These are phyloP conservation scores for Dreissena rostriformis DNA, from an alignment of 1,140 invertebrate species.

Conservation along the genomic window DNA sequence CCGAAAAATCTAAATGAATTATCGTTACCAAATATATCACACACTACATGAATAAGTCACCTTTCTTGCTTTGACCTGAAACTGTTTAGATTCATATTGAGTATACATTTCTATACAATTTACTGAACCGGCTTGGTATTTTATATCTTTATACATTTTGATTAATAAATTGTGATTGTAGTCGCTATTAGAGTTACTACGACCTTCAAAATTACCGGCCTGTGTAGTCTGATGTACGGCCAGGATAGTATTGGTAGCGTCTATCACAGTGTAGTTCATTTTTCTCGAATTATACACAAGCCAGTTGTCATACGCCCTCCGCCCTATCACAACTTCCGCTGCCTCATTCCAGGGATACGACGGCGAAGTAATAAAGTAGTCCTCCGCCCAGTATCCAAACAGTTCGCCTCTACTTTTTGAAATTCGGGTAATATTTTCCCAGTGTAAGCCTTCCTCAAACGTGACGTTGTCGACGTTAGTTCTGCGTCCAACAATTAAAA, in stretches of 20 bases:
- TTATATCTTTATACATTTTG: slow-evolving; percentile 56
- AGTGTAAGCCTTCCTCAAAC: slow-evolving; percentile 49
- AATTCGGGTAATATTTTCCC: slow-evolving; percentile 38
- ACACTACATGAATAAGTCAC: slow-evolving; percentile 24
- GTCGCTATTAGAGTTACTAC: slow-evolving; percentile 43
- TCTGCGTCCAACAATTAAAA: too few species aligned
- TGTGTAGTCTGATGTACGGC: too few species aligned
- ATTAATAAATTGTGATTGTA: slow-evolving; percentile 59
- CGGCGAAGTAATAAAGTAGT: slow-evolving; percentile 66
- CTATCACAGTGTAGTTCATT: slow-evolving; percentile 60
- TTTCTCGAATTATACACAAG: slow-evolving; percentile 58
- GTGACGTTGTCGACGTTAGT: too few species aligned
- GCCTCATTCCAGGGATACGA: slow-evolving; percentile 65
- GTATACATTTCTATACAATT: slow-evolving; percentile 35
- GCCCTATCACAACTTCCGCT: slow-evolving; percentile 69
- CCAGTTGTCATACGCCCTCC: too few species aligned
- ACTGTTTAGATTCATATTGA: background rate
- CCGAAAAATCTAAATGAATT: background rate
- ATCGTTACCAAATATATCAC: background rate
- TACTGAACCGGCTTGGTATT: slow-evolving; percentile 57
- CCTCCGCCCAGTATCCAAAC: slow-evolving; percentile 62
- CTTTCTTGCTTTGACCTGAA: slow-evolving; percentile 15
- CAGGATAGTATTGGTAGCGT: slow-evolving; percentile 62
- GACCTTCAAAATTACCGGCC: slow-evolving; percentile 64
- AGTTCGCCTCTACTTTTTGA: slow-evolving; percentile 54